Evolutionary conservation across 2,888 invertebrate species (phyloP), one percentile per base, ranked within the genome.

Genomic region (Erebia palarica): DNA sequence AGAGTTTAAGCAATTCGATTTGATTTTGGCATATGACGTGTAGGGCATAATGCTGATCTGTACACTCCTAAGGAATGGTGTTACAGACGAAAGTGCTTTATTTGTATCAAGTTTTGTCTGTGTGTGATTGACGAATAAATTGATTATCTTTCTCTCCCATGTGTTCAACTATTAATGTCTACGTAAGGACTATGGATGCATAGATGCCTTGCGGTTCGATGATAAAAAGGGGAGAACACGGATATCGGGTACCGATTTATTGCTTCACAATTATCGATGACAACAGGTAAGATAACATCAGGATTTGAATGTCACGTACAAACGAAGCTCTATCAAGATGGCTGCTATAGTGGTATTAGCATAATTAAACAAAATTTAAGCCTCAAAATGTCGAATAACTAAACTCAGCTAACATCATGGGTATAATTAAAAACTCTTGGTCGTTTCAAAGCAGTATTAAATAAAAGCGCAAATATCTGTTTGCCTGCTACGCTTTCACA

Each of bases 271-370:
- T 1, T 55, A 55, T 16, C 16, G 18, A 16, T 18, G 55, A 3
- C 16, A 18, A 55, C 10, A 16, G 55, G 55, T 64, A 21, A 65
- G 47, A 65, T 36, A 21, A 42, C 36, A 65, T 65, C 53, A 65
- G 13, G 27, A 51, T 36, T 65, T 61, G 47, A 13, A 18, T 14
- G 21, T 13, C 63, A 21, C 60, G 60, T 61, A 7, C 36, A 51
- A 16, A 58, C 27, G 27, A 55, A 42, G 18, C 18, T 3, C 42
- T 66, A 66, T 66, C 44, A 57, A 44, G 65, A 66, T 66, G 18
- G 47, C 18, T 44, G 14, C 8, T 42, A 57, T 44, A n/a, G 18
- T 44, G 44, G 42, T 65, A 44, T 42, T 65, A 51, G 36, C 57
- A 58, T 58, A 61, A n/a, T n/a, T n/a, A n/a, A 61, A 61, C 44